These are phyloP conservation scores for Odontocerum albicorne DNA, from an alignment of 2,888 invertebrate species.

Conservation along the genomic window DNA sequence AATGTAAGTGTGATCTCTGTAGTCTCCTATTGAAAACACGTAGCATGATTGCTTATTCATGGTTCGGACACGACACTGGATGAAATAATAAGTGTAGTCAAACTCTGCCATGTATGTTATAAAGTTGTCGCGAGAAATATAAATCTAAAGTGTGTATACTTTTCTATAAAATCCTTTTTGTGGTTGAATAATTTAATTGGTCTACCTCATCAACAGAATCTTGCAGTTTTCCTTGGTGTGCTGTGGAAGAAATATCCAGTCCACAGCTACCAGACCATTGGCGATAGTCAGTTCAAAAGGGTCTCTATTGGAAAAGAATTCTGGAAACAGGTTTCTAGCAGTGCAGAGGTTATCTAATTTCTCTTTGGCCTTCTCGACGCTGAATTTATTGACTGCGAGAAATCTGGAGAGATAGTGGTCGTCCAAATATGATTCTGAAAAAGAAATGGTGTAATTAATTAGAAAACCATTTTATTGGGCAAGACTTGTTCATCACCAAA, in stretches of 20 bases:
- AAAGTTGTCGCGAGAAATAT: no score
- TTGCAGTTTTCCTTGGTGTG: conserved; percentile 39
- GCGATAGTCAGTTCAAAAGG: conserved; percentile 3
- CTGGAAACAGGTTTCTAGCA: conserved; percentile 38
- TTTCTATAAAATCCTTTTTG: background rate
- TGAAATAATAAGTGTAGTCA: no score
- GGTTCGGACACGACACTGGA: no score
- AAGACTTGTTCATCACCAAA: no score
- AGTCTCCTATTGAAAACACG: no score
- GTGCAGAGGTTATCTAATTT: conserved; percentile 41
- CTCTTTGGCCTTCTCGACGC: conserved; percentile 34
- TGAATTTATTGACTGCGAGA: conserved; percentile 35
- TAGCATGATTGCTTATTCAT: no score
- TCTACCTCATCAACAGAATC: conserved; percentile 35
- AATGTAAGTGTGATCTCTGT: no score
- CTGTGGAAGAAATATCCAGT: conserved; percentile 39
- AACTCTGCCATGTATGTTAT: background rate
- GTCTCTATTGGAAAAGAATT: conserved; percentile 36
- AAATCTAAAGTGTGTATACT: background rate
- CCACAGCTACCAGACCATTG: conserved; percentile 31
- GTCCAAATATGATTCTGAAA: no score
- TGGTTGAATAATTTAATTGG: background rate
- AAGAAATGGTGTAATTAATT: no score
- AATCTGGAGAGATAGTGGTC: conserved; percentile 40
- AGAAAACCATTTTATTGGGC: no score